These are phyloP conservation scores for Schizothorax lantsangensis DNA, from an alignment of 2,797 vertebrate genomes.

Conservation along the genomic window DNA sequence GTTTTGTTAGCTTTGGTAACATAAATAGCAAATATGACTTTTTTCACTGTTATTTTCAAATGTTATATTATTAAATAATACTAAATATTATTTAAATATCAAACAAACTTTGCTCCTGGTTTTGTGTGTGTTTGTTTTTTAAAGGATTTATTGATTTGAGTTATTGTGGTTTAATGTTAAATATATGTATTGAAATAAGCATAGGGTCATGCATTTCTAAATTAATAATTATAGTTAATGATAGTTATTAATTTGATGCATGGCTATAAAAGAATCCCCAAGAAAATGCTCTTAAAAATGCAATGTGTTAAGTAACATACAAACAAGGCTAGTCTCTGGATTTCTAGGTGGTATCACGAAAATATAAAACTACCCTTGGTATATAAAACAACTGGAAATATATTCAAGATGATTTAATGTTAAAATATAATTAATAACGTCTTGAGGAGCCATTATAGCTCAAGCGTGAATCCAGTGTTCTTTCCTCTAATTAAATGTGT, in stretches of 20 bases:
- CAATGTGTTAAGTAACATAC: background rate
- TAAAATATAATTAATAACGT: background rate
- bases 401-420: background rate
- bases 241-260: background rate
- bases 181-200: background rate
- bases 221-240: too few species aligned
- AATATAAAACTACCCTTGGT: background rate
- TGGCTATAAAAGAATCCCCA: background rate
- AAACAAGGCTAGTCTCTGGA: background rate
- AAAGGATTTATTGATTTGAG: background rate
- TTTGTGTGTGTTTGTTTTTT: background rate
- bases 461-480: background rate
- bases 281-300: background rate
- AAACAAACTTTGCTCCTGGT: background rate
- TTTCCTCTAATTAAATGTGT: slow-evolving; percentile 59
- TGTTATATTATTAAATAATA: background rate
- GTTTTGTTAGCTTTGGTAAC: background rate
- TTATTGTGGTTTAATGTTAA: background rate
- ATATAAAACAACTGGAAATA: background rate
- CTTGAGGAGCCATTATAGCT: background rate
- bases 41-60: background rate
- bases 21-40: background rate
- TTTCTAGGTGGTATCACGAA: background rate
- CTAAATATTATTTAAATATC: background rate
- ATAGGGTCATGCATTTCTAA: background rate